Evolutionary conservation across 2,797 vertebrate species (phyloP).

Genomic region (Dermochelys coriacea): DNA sequence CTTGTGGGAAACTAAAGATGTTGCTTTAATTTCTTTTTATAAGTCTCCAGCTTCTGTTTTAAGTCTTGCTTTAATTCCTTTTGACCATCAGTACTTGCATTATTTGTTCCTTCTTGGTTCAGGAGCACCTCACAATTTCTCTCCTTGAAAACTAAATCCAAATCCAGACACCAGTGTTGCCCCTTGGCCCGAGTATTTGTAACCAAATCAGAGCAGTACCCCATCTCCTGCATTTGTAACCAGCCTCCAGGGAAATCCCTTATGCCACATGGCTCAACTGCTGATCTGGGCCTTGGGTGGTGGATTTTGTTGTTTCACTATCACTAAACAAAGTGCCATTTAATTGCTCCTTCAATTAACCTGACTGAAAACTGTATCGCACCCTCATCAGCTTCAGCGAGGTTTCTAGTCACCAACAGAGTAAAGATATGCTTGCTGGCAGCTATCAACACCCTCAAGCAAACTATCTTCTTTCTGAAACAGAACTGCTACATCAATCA

Average conservation of each 20-base stretch:
- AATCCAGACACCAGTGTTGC: background rate
- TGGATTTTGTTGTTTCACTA: background rate
- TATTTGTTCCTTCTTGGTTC: background rate
- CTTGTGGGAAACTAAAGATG: background rate
- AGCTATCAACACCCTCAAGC: background rate
- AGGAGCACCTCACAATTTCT: background rate
- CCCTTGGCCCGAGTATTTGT: background rate
- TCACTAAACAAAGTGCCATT: background rate
- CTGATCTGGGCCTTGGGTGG: background rate
- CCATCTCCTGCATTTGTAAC: background rate
- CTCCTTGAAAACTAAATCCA: background rate
- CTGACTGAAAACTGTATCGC: background rate
- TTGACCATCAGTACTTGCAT: background rate
- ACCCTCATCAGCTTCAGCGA: background rate
- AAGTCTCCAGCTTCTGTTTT: background rate
- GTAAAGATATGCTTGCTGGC: background rate
- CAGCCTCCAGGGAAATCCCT: background rate
- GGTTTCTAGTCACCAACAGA: background rate
- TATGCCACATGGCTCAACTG: background rate
- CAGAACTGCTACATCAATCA: background rate
- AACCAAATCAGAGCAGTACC: background rate
- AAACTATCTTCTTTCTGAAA: background rate
- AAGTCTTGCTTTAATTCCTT: background rate
- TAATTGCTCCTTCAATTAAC: background rate
- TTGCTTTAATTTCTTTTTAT: background rate